A percentile compares a stretch with the other conserved stretches of the same genome.
Conservation (phyloP, 2,113 vertebrate genomes). For the Saccopteryx leptura region DNA sequence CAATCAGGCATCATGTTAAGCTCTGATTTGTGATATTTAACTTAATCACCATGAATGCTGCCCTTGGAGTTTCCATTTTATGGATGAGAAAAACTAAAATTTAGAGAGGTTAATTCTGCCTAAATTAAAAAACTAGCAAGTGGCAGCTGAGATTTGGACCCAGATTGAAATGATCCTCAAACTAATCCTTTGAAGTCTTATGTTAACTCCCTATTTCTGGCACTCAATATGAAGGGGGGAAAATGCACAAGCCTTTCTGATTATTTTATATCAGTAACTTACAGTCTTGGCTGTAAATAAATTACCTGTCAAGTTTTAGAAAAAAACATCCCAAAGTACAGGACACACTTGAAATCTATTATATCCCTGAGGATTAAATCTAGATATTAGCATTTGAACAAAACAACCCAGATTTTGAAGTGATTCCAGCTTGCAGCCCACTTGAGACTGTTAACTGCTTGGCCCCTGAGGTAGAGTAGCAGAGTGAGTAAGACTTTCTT, state of each 20-base stretch:
- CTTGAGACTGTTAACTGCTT: neutral
- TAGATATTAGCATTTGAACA: neutral
- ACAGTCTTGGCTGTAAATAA: neutral
- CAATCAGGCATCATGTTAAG: neutral
- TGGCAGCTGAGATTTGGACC: neutral
- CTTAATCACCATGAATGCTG: neutral
- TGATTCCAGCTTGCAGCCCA: neutral
- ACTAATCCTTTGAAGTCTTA: neutral
- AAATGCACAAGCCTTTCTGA: neutral
- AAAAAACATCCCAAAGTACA: neutral
- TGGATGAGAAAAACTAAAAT: neutral
- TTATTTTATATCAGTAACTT: neutral
- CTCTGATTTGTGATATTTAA: neutral
- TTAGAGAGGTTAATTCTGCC: conserved; percentile 5
- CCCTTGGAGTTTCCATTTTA: neutral
- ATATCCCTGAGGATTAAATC: neutral
- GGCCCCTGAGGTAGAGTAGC: neutral
- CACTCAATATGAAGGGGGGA: neutral
- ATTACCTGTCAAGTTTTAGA: neutral
- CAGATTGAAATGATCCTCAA: neutral
- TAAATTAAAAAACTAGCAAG: neutral
- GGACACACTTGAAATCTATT: neutral
- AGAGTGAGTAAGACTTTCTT: neutral
- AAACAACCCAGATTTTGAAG: neutral
- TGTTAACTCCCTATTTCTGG: neutral